Percentiles rank a stretch among this genome's conserved stretches.
Evolutionary conservation across 2,113 vertebrate species (phyloP).

Genomic region (Ammodytes dubius): DNA sequence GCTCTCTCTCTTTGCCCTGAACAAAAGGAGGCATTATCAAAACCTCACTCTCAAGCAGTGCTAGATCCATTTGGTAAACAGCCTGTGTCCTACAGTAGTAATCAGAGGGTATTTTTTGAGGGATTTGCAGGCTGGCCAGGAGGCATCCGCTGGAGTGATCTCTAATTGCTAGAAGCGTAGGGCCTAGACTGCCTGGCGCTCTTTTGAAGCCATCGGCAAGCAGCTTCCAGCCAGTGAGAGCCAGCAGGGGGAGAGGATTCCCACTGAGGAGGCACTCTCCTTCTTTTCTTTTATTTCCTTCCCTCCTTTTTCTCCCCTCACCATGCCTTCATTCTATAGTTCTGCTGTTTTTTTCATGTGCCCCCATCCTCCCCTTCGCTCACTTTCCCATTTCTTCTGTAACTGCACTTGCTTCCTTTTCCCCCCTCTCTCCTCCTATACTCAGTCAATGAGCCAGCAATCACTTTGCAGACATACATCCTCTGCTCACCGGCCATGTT

Average conservation of each 20-base stretch:
- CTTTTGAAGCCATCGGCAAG: slow-evolving; percentile 81
- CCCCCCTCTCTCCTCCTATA: slow-evolving; percentile 48
- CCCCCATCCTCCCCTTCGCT: slow-evolving; percentile 47
- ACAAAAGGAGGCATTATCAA: slow-evolving; percentile 80
- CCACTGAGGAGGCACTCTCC: slow-evolving; percentile 79
- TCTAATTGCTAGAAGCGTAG: slow-evolving; percentile 84
- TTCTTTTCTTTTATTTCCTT: slow-evolving; percentile 70
- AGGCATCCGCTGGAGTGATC: slow-evolving; percentile 85
- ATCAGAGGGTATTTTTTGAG: slow-evolving; percentile 84
- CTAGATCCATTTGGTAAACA: slow-evolving; percentile 83
- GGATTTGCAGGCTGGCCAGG: slow-evolving; percentile 84
- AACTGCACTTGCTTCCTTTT: slow-evolving; percentile 61
- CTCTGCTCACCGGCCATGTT: slow-evolving; percentile 79
- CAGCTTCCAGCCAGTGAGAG: slow-evolving; percentile 76
- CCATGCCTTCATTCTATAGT: slow-evolving; percentile 61
- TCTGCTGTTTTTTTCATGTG: slow-evolving; percentile 54
- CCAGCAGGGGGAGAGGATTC: slow-evolving; percentile 80
- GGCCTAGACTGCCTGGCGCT: slow-evolving; percentile 82
- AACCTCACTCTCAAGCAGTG: slow-evolving; percentile 75
- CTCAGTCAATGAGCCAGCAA: slow-evolving; percentile 82
- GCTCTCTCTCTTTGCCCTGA: slow-evolving; percentile 63
- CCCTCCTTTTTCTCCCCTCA: slow-evolving; percentile 56
- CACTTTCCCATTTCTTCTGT: slow-evolving; percentile 51
- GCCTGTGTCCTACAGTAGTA: slow-evolving; percentile 84
- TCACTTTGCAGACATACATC: slow-evolving; percentile 82